Base-by-base conservation (phyloP, 2,113 vertebrate species). In the Hipposideros armiger region DNA sequence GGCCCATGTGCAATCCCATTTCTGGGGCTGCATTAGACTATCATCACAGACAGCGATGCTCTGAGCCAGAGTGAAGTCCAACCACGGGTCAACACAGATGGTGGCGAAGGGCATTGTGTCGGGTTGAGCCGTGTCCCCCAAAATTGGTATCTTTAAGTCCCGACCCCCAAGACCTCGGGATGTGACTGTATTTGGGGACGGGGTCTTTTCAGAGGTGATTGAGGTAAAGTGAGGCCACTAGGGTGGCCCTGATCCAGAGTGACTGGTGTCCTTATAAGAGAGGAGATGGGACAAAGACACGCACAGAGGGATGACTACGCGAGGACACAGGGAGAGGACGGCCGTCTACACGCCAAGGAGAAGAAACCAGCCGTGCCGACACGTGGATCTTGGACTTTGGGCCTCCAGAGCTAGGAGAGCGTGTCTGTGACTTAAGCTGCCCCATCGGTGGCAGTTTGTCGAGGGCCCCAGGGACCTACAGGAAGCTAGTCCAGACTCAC, bases 1-100 rank as follows among this genome's bases (percentile, higher is more conserved):
- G 13, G 10, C 42, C 45, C 40, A 5, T 4, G 7, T 16, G 22
- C 60, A 13, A 1, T 24, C 50, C 7, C 4, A 5, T 13, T 86
- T 52, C 10, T 2, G 16, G 24, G 5, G 7, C 10, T 7, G 26
- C 2, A 3, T n/a, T 13, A 36, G 50, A 28, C 26, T 20, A 16
- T 42, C 2, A 9, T 22, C 26, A 32, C 11, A 17, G 22, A 32
- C 11, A 17, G 22, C 0, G 47, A n/a, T 3, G 64, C 47, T 32
- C 15, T 1, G 19, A 26, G 26, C 11, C 50, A 2, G 7, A 54
- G 11, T 0, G 4, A 67, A 22, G 3, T 0, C 2, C 7, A 4
- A 17, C 30, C 5, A 3, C 7, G 8, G 22, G 17, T 3, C n/a
- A 16, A 0, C 30, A 0, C 4, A 4, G 36, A 13, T 2, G 0